Evolutionary conservation across 2,888 invertebrate genomes (phyloP), one percentile per base, ranked within the genome.

Genomic region (Drosophila mulleri): DNA sequence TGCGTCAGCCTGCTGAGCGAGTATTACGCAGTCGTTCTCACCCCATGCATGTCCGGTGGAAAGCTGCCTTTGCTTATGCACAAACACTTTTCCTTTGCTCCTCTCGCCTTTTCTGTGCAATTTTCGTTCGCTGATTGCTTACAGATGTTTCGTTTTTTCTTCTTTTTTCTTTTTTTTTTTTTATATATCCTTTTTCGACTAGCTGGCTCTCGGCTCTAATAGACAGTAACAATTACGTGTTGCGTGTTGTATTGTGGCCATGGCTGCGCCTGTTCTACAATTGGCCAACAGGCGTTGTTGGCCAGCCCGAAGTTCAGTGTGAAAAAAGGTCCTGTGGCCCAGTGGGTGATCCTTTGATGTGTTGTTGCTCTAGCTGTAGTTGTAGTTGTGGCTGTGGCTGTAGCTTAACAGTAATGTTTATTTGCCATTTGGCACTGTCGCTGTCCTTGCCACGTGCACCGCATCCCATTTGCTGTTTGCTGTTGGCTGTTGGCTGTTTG

Each of bases 181-280:
- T 14, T 44, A 18, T 56, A 67, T 63, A 37, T 47, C 12, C 61
- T 58, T 58, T 58, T 48, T 53, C 48, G 52, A 42, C 14, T 53
- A 23, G 52, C 37, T 16, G 16, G 67, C 20, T 54, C 56, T 47
- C n/a, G 70, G 44, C 53, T 45, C 53, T 64, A 72, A 63, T 67
- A 64, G 59, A 67, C 53, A 78, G 50, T 67, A 75, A 76, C 87
- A 83, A 83, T 83, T 80, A 80, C 81, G 81, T 86, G 83, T 86
- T 82, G 88, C 83, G 78, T 89, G 53, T 83, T 83, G 83, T 76
- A 83, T 72, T 82, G 85, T 29, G 65, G 50, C 67, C 29, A 39
- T 16, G 39, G 20, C 42, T 37, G 44, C 32, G 1, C 26, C 26
- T 35, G 54, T 41, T 58, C n/a, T 29, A 37, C 67, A 60, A 64